A percentile compares a stretch with the other conserved stretches of the same genome.
These are phyloP conservation scores for Scaptomyza parva DNA, from an alignment of 2,888 invertebrate genomes.

Conservation along the genomic window DNA sequence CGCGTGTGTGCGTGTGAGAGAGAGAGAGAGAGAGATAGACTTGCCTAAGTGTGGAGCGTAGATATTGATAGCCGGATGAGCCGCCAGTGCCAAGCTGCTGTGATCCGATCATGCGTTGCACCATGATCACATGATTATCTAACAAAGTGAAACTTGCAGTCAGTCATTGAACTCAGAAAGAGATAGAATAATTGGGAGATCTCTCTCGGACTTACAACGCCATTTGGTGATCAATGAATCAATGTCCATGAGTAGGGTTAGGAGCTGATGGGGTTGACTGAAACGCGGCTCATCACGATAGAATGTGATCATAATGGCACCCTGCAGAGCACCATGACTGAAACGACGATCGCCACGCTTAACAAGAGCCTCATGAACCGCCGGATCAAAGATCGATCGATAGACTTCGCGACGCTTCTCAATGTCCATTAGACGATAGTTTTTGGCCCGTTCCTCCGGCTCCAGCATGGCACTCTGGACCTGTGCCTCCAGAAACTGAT, in stretches of 20 bases:
- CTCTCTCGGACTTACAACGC: slow-evolving; percentile 94
- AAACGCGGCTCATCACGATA: slow-evolving; percentile 99
- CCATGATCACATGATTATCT: slow-evolving; percentile 99
- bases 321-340: slow-evolving; percentile 96
- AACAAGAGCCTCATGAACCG: slow-evolving; percentile 92
- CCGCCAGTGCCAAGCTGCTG: slow-evolving; percentile 98
- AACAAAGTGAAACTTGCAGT: slow-evolving; percentile 65
- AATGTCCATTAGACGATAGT: slow-evolving; percentile 89
- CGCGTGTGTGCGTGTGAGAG: neutral
- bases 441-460: slow-evolving; percentile 87
- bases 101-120: slow-evolving; percentile 99
- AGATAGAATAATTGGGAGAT: neutral
- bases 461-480: slow-evolving; percentile 86
- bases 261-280: slow-evolving; percentile 98
- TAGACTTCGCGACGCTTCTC: slow-evolving; percentile 93
- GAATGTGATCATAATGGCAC: slow-evolving; percentile 98
- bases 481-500: slow-evolving; percentile 89
- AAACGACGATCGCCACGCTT: slow-evolving; percentile 91
- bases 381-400: slow-evolving; percentile 94
- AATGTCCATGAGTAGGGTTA: slow-evolving; percentile 98
- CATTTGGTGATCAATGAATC: slow-evolving; percentile 99
- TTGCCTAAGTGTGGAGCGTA: slow-evolving; percentile 97
- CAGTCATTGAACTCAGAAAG: slow-evolving; percentile 3
- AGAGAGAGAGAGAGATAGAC: neutral
- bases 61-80: slow-evolving; percentile 98